A percentile compares a stretch with the other conserved stretches of the same genome.
phyloP scores from a whole-genome alignment of 2,888 invertebrate genomes.

The Lamproptera curius region DNA sequence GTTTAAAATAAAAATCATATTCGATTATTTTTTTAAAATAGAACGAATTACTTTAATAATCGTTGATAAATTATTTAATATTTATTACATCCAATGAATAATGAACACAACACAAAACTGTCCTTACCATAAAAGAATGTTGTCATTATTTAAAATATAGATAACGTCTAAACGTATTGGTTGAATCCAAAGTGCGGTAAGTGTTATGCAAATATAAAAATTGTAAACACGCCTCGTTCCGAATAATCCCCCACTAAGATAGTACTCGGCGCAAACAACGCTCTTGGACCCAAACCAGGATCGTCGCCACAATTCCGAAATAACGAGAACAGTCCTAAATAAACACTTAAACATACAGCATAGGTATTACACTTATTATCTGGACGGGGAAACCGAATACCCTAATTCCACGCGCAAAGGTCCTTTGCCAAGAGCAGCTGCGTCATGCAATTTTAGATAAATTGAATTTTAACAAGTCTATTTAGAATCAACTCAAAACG shows the following conservation, averaged over 20 bases:
- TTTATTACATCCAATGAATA: too few relatives aligned
- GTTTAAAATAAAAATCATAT: too few relatives aligned
- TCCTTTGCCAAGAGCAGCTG: conserved; percentile 25
- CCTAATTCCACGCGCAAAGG: conserved; percentile 26
- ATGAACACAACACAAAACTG: too few relatives aligned
- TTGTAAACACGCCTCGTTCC: conserved; percentile 23
- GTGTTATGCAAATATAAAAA: conserved; percentile 20
- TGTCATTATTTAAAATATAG: too few relatives aligned
- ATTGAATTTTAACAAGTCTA: conserved; percentile 22
- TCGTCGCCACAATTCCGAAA: conserved; percentile 30
- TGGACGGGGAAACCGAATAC: conserved; percentile 30
- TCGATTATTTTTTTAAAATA: too few relatives aligned
- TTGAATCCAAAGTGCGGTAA: too few relatives aligned
- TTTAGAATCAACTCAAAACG: conserved; percentile 17
- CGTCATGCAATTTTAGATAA: conserved; percentile 23
- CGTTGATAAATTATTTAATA: too few relatives aligned
- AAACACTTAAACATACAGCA: conserved; percentile 32
- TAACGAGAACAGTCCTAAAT: conserved; percentile 32
- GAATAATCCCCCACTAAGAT: conserved; percentile 27
- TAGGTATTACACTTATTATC: conserved; percentile 34
- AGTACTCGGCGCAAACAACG: conserved; percentile 32
- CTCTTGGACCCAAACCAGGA: conserved; percentile 27
- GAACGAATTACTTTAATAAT: too few relatives aligned
- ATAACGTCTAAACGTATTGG: too few relatives aligned
- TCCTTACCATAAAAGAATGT: too few relatives aligned